Base-by-base conservation (phyloP, 2,888 invertebrate genomes). In the Cosmia trapezina region DNA sequence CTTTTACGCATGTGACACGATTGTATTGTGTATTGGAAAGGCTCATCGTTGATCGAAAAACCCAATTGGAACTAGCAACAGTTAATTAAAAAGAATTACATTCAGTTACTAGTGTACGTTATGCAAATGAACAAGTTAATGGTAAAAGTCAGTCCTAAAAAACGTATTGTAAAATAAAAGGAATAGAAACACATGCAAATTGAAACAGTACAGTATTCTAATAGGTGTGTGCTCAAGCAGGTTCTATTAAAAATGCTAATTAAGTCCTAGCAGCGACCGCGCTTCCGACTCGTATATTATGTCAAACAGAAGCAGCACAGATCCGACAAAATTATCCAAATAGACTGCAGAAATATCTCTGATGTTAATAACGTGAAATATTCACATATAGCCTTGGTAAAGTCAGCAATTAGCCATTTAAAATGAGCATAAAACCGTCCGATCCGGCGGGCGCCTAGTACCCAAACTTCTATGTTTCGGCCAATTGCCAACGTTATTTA, bases 401-500 rank as follows among this genome's bases (percentile, higher is more conserved):
- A 73, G 53, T 75, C 75, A 73, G 75, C 79, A 84, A 83, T 84
- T 84, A 83, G 66, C 75, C 84, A 68, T 81, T 82, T 84, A 76
- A 84, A 84, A 81, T 68, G 73, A 76, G 62, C 70, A 84, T 86
- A 67, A 86, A 80, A 74, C 71, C 63, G 66, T 66, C 76, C 65
- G 64, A 75, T 68, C 59, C 67, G 54, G 70, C 54, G 66, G 64
- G 70, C 54, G 66, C 62, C 56, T 82, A 64, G 72, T 57, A 41
- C 62, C 71, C 74, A 77, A 87, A 84, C 75, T 83, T 80, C 83
- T 78, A 70, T 83, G 72, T 79, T 82, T 83, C 76, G 80, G 78
- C 86, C 80, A 86, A 87, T 89, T 86, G 76, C 80, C 77, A 71
- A 54, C 85, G 83, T 87, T 90, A 91, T 91, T 89, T 90, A 90